These are phyloP conservation scores for Scaptomyza montana DNA, from an alignment of 1,140 invertebrate genomes.

Conservation along the genomic window DNA sequence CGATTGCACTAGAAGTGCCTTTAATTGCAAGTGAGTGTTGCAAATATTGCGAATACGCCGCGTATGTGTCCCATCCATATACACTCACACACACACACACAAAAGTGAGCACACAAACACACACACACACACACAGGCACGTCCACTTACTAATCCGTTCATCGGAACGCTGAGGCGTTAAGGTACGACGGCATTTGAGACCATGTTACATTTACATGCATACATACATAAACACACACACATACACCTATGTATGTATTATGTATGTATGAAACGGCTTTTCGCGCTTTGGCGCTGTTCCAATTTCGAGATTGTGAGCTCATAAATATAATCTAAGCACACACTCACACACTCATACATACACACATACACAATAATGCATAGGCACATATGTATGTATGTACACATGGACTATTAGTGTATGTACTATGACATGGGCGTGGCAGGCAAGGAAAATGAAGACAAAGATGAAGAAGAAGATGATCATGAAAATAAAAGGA, in stretches of 20 bases:
- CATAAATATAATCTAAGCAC: slow-evolving; percentile 44
- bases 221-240: not conserved
- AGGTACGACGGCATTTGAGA: not conserved
- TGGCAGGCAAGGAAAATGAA: slow-evolving; percentile 49
- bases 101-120: too few relatives aligned
- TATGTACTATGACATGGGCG: slow-evolving; percentile 51
- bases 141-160: slow-evolving; percentile 10
- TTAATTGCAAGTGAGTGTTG: slow-evolving; percentile 14
- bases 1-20: slow-evolving; percentile 14
- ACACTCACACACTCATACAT: slow-evolving; percentile 3
- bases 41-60: slow-evolving; percentile 26
- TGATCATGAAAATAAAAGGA: not conserved
- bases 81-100: slow-evolving; percentile 12
- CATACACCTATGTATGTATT: not conserved
- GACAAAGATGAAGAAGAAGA: not conserved
- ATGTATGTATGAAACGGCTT: slow-evolving; percentile 1
- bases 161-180: slow-evolving; percentile 4
- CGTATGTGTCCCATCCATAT: slow-evolving; percentile 1
- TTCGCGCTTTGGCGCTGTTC: slow-evolving; percentile 7
- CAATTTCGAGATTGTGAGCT: slow-evolving; percentile 29
- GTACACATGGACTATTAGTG: slow-evolving; percentile 6
- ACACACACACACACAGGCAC: not conserved
- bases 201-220: slow-evolving; percentile 3
- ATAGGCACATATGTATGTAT: not conserved
- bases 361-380: not conserved